These are phyloP conservation scores for Drosophila setifemur DNA, from an alignment of 1,140 invertebrate genomes.

Conservation along the genomic window DNA sequence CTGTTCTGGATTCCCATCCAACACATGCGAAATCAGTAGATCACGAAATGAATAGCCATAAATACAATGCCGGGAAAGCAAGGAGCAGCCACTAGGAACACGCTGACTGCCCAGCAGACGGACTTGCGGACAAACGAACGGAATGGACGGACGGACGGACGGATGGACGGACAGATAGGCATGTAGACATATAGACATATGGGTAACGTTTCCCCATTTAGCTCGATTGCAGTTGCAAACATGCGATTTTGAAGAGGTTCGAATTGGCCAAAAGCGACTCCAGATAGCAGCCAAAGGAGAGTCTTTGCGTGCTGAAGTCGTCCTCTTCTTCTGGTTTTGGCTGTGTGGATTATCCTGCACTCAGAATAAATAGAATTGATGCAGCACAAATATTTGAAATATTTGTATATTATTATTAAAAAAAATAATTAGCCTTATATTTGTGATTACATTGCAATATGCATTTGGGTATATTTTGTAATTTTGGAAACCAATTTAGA, in stretches of 20 bases:
- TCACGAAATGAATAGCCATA: conserved; percentile 79
- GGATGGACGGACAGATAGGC: conserved; percentile 46
- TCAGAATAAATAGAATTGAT: neutral
- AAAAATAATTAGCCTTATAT: no score
- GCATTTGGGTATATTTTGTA: no score
- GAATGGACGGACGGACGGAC: conserved; percentile 9
- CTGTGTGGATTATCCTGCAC: conserved; percentile 33
- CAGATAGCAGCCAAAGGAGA: conserved; percentile 16
- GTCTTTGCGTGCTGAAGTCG: conserved; percentile 30
- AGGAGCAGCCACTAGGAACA: conserved; percentile 32
- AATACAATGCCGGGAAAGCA: conserved; percentile 66
- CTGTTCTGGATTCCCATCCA: conserved; percentile 69
- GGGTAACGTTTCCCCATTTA: conserved; percentile 73
- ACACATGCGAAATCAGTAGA: conserved; percentile 79
- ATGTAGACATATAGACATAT: conserved; percentile 63
- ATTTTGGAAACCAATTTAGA: no score
- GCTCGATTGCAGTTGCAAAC: conserved; percentile 77
- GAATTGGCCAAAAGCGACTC: conserved; percentile 54
- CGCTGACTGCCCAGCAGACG: conserved; percentile 7
- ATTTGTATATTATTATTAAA: neutral
- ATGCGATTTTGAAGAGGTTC: conserved; percentile 78
- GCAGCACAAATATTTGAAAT: neutral
- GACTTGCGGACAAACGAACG: conserved; percentile 10
- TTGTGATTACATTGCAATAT: no score
- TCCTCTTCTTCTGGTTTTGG: neutral